phyloP scores from a whole-genome alignment of 30 jellyfish, hydroid and myxozoan species.

The Pelagia noctiluca region DNA sequence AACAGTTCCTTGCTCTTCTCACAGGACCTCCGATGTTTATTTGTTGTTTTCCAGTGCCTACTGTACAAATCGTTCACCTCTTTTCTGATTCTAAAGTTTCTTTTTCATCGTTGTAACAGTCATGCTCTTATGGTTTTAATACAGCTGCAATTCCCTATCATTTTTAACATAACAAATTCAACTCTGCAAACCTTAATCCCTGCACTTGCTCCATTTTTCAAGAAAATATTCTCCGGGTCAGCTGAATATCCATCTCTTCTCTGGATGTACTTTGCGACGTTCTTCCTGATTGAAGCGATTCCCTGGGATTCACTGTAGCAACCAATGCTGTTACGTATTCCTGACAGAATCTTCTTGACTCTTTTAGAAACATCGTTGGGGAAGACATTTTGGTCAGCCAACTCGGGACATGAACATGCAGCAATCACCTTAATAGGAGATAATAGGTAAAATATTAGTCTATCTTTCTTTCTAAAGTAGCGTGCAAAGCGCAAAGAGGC shows the following conservation, averaged over 20 bases:
- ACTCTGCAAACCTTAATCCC: constrained; percentile 94
- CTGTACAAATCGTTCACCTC: too few relatives aligned
- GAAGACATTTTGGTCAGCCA: constrained; percentile 70
- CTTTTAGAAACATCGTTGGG: constrained; percentile 91
- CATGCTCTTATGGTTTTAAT: not conserved
- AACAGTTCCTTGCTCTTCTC: not conserved
- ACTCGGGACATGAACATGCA: constrained; percentile 96
- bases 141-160: not conserved
- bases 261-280: constrained; percentile 82
- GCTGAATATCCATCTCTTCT: constrained; percentile 96
- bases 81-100: too few relatives aligned
- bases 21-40: too few relatives aligned
- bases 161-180: too few relatives aligned
- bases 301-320: constrained; percentile 96
- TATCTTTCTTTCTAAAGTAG: too few relatives aligned
- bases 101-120: too few relatives aligned
- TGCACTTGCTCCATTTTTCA: constrained; percentile 98
- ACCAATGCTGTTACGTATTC: constrained; percentile 80
- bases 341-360: constrained; percentile 61
- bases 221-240: constrained; percentile 55
- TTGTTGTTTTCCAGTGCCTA: too few relatives aligned
- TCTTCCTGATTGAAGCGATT: constrained; percentile 71
- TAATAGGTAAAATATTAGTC: too few relatives aligned
- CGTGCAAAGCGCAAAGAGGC: too few relatives aligned
- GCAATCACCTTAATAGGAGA: constrained; percentile 70